These are phyloP conservation scores for Proterorhinus semilunaris DNA, from an alignment of 2,113 vertebrate species.

Conservation along the genomic window DNA sequence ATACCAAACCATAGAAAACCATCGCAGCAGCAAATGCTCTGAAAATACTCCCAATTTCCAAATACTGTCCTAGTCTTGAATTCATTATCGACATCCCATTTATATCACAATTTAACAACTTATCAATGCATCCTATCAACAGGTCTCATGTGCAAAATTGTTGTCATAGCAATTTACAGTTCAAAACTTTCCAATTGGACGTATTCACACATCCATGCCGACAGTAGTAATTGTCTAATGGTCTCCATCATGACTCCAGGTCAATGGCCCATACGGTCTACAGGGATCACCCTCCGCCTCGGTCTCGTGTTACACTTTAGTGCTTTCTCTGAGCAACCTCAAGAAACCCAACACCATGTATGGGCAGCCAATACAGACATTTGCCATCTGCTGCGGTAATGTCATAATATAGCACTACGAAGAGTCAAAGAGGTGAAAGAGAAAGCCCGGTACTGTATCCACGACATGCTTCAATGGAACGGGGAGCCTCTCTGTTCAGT, in stretches of 20 bases:
- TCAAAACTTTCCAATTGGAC: neutral
- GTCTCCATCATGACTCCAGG: neutral
- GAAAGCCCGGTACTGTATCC: constrained; percentile 29
- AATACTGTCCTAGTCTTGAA: too few species aligned
- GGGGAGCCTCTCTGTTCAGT: constrained; percentile 34
- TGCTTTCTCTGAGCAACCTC: constrained; percentile 33
- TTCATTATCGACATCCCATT: too few species aligned
- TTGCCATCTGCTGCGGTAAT: constrained; percentile 49
- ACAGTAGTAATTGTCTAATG: neutral
- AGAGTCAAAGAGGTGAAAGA: constrained; percentile 16
- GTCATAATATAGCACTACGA: constrained; percentile 13
- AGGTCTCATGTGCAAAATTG: too few species aligned
- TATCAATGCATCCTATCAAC: too few species aligned
- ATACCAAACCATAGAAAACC: too few species aligned
- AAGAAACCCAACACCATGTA: constrained; percentile 55
- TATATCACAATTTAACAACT: too few species aligned
- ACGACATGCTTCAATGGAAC: constrained; percentile 38
- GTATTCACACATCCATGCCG: neutral
- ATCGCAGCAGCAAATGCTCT: too few species aligned
- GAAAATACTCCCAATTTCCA: too few species aligned
- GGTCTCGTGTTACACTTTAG: constrained; percentile 60
- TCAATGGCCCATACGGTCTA: constrained; percentile 18
- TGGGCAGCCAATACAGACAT: constrained; percentile 14
- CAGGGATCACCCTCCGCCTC: constrained; percentile 26
- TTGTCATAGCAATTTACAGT: too few species aligned